Percentiles rank a stretch among this genome's conserved stretches.
These are phyloP conservation scores for Steinernema hermaphroditum DNA, from an alignment of 2,888 invertebrate species.

Conservation along the genomic window DNA sequence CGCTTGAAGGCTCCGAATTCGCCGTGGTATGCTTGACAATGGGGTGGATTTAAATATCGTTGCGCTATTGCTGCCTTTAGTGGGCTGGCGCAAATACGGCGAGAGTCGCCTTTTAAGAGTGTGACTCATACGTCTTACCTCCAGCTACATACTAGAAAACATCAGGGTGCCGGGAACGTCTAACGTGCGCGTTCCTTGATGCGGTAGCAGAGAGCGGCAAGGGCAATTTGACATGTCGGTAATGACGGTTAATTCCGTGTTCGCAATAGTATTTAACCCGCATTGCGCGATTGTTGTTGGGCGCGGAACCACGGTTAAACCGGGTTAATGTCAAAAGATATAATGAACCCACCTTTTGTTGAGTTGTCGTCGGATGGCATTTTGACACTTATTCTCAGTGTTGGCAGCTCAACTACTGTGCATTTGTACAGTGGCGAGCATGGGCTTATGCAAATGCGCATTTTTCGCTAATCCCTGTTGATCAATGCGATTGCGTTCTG, in stretches of 20 bases:
- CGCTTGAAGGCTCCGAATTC: background rate
- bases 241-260: conserved; percentile 23
- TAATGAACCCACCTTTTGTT: conserved; percentile 26
- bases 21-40: background rate
- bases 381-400: background rate
- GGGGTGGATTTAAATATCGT: background rate
- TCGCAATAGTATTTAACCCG: conserved; percentile 28
- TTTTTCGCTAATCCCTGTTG: background rate
- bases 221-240: background rate
- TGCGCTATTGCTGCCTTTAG: background rate
- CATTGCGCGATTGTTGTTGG: conserved; percentile 25
- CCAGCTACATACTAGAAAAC: background rate
- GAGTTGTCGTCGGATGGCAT: conserved; percentile 9
- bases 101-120: background rate
- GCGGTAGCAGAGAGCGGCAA: background rate
- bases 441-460: conserved; percentile 17
- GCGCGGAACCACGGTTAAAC: conserved; percentile 15
- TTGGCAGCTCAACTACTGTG: background rate
- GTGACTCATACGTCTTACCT: background rate
- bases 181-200: background rate
- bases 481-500: background rate
- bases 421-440: background rate
- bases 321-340: conserved; percentile 27
- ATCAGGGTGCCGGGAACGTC: background rate
- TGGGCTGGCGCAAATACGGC: background rate